phyloP scores from a whole-genome alignment of 1,140 invertebrate genomes.

The Lutraria rhynchaena region DNA sequence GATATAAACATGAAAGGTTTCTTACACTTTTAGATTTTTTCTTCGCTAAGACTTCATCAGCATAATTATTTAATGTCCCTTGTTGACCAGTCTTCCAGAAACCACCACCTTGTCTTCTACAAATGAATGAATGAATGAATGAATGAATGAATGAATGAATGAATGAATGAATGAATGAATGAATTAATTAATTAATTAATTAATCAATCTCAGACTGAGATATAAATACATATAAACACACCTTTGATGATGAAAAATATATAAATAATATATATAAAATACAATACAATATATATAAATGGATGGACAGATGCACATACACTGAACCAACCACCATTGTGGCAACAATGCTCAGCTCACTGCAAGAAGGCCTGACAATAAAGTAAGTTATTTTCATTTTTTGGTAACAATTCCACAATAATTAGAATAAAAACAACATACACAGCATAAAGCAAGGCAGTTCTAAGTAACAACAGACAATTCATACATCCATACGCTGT shows the following conservation, averaged over 20 bases:
- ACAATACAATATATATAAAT: too few relatives aligned
- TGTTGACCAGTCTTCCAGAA: slow-evolving; percentile 79
- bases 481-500: too few relatives aligned
- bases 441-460: too few relatives aligned
- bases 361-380: too few relatives aligned
- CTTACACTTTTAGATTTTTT: slow-evolving; percentile 55
- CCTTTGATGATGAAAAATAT: not conserved
- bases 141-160: slow-evolving; percentile 18
- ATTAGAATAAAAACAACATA: too few relatives aligned
- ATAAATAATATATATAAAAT: not conserved
- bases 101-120: slow-evolving; percentile 76
- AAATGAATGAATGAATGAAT: slow-evolving; percentile 34
- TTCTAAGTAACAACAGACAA: too few relatives aligned
- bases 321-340: too few relatives aligned
- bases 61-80: slow-evolving; percentile 77
- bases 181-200: slow-evolving; percentile 30
- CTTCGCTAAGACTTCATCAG: slow-evolving; percentile 75
- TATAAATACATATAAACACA: not conserved
- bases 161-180: slow-evolving; percentile 37
- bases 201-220: not conserved
- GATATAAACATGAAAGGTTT: not conserved
- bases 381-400: too few relatives aligned
- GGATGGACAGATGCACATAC: too few relatives aligned
- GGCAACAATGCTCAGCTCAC: too few relatives aligned
- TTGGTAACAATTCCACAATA: too few relatives aligned